Base-by-base conservation (phyloP, 2,888 invertebrate species). In the Aquatica leii region DNA sequence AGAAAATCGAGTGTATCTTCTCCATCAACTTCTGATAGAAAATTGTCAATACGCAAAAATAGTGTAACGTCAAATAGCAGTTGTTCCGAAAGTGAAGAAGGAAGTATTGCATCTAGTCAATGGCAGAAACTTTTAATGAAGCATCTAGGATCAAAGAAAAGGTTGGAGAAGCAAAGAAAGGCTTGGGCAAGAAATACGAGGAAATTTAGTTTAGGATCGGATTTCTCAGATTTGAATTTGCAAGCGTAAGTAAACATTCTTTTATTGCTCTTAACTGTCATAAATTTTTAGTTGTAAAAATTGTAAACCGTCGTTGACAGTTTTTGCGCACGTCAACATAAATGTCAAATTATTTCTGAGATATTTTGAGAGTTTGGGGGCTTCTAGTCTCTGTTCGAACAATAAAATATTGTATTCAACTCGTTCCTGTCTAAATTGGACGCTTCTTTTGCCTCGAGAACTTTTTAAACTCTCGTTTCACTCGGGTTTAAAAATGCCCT, bases 101-200 rank as follows among this genome's bases (percentile, higher is more conserved):
- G 68, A 35, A 64, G 59, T 21, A 74, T 71, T 52, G 65, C 68
- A 51, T 67, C 74, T n/a, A 73, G 71, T 17, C 80, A 80, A 56
- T 81, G 81, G 81, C 70, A 70, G 12, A 77, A 77, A 57, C 73
- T 75, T 59, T 73, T 81, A 53, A 74, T 80, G 56, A 77, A 76
- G 66, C 76, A 78, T 66, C 72, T 79, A 64, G 71, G 77, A 8
- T 73, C 78, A 15, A 80, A 78, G 61, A 80, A 78, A 61, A 72
- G 78, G 31, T 82, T 82, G 63, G 77, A 80, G 66, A 80, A 82
- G 68, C 82, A 82, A 65, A 71, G 82, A 67, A 81, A 81, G 65
- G 82, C 81, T 1, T 82, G 82, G 82, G 80, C 82, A 31, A 76
- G 81, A 67, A 81, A 80, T 64, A 75, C 76, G 51, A 75, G 81